Percentiles rank a stretch among this genome's conserved stretches.
These are phyloP conservation scores for Napeogenes sylphis DNA, from an alignment of 2,888 invertebrate genomes.

Conservation along the genomic window DNA sequence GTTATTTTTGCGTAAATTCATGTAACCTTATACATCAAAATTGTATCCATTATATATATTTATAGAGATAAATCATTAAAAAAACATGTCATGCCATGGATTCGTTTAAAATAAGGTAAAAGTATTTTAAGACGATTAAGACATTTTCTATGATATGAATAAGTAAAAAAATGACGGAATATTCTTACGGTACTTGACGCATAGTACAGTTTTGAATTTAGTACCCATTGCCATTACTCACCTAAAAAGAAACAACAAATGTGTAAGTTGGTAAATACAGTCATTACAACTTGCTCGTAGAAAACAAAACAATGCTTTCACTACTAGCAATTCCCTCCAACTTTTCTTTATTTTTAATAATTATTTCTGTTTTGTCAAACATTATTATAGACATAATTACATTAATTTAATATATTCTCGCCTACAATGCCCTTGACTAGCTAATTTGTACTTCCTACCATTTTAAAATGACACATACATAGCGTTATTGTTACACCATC, in stretches of 20 bases:
- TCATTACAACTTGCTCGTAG: not conserved
- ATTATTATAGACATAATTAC: not conserved
- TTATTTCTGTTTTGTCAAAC: conserved; percentile 1
- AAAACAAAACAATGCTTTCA: conserved; percentile 43
- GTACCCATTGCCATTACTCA: conserved; percentile 36
- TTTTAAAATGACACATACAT: conserved; percentile 4
- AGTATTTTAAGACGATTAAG: too few species aligned
- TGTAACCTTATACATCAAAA: conserved; percentile 12
- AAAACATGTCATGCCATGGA: not conserved
- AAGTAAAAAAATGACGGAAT: too few species aligned
- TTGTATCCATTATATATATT: conserved; percentile 7
- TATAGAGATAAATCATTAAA: not conserved
- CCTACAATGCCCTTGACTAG: not conserved
- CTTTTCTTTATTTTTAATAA: too few species aligned
- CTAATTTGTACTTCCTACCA: not conserved
- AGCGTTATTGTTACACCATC: conserved; percentile 11
- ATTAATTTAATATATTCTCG: not conserved
- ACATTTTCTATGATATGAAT: too few species aligned
- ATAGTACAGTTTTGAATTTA: not conserved
- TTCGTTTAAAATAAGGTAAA: too few species aligned
- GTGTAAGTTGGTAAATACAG: conserved; percentile 2
- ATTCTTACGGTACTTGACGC: too few species aligned
- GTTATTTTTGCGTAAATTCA: conserved; percentile 23
- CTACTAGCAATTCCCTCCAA: conserved; percentile 12
- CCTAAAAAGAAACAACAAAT: conserved; percentile 44